Base-by-base conservation (phyloP, 2,888 invertebrate species). In the Morpho helenor region DNA sequence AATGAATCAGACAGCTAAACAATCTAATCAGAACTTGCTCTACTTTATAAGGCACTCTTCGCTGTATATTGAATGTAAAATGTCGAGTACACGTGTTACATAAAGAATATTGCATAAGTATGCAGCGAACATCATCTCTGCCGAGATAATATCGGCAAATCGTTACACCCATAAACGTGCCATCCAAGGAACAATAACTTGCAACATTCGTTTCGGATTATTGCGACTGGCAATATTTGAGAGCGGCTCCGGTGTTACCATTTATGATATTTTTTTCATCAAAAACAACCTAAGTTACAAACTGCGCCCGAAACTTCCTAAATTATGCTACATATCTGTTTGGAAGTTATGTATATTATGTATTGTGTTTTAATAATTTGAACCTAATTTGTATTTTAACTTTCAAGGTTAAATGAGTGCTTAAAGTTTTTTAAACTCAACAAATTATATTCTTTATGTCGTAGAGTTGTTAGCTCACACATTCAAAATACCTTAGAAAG, bases 211-310 rank as follows among this genome's bases (percentile, higher is more conserved):
- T 55, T 61, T 45, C n/a, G n/a, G 45, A 49, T 62, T 68, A 64
- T 65, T 59, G 64, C 63, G 59, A 59, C 62, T 61, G 65, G 57
- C 64, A 66, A 64, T 63, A 60, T 60, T 62, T 64, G 52, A 52
- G 47, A 48, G 45, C 41, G 61, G 61, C 57, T 59, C 52, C 53
- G 47, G 45, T 57, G 59, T 67, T 61, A 60, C 63, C 65, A 61
- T 63, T 59, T 31, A 31, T 31, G 31, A 31, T 31, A 31, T 31
- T 31, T 31, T 31, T 31, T 31, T 31, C 2, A 31, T 31, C 2
- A 2, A 31, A 31, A 31, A 31, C 2, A 31, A 31, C 5, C 31
- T 31, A 1, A 31, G 31, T 0, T 31, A 31, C 31, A 31, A 31
- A 31, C 3, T 31, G 31, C 31, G 5, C 31, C 31, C 31, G 31